phyloP scores from a whole-genome alignment of 2,888 invertebrate genomes.

The Exephanes ischioxanthus region DNA sequence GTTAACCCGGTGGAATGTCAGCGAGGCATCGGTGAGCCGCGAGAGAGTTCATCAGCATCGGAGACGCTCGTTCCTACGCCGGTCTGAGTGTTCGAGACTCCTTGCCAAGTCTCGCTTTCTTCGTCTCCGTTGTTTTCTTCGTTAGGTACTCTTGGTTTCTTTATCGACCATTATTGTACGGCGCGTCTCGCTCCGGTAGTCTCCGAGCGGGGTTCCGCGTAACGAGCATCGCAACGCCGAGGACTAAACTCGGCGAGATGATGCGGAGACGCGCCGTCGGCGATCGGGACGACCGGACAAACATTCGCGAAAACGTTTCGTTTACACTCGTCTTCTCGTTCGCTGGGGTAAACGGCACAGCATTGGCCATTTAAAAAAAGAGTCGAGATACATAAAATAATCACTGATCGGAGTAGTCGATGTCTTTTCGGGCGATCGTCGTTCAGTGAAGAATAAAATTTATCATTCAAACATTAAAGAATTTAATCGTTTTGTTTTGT shows the following conservation, averaged over 20 bases:
- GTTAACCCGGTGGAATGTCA: constrained; percentile 55
- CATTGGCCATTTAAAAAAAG: neutral
- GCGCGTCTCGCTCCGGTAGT: constrained; percentile 37
- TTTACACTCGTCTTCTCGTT: neutral
- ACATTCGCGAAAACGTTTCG: constrained; percentile 20
- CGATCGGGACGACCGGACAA: constrained; percentile 40
- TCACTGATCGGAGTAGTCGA: neutral
- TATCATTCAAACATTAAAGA: neutral
- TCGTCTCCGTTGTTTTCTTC: constrained; percentile 3
- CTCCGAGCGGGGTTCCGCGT: constrained; percentile 45
- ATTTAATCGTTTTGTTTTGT: neutral
- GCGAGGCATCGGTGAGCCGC: constrained; percentile 41
- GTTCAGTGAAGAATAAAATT: neutral
- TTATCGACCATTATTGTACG: constrained; percentile 61
- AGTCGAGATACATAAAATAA: neutral
- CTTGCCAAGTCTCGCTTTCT: constrained; percentile 26
- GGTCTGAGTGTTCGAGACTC: constrained; percentile 21
- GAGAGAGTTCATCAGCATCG: constrained; percentile 30
- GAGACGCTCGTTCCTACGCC: constrained; percentile 14
- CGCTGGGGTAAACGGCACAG: neutral
- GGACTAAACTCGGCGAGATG: constrained; percentile 40
- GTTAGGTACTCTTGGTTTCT: neutral
- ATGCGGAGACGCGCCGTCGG: constrained; percentile 13
- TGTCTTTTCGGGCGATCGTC: neutral
- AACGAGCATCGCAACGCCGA: constrained; percentile 48